A percentile compares a stretch with the other conserved stretches of the same genome.
Evolutionary conservation across 2,797 vertebrate species (phyloP).

Genomic region (Rousettus madagascariensis): DNA sequence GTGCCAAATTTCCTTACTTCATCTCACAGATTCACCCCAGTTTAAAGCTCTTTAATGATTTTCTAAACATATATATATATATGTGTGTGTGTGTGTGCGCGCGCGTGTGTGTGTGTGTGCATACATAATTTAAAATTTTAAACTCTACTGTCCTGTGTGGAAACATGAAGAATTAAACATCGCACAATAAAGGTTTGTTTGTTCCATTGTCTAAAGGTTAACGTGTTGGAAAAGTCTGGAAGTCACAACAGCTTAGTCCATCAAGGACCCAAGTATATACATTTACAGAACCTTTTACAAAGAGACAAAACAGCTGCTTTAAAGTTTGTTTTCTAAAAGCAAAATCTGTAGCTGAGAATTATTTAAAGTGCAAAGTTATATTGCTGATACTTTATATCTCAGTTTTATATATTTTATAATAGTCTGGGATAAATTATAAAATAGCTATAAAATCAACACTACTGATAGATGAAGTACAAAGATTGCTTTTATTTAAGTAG

Average conservation of each 20-base stretch:
- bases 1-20: conserved; percentile 99
- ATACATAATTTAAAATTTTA: conserved; percentile 61
- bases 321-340: conserved; percentile 86
- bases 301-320: conserved; percentile 83
- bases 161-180: conserved; percentile 77
- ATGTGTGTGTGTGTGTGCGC: neutral
- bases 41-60: conserved; percentile 88
- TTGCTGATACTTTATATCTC: conserved; percentile 87
- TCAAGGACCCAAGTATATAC: conserved; percentile 81
- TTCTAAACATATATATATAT: neutral
- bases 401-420: conserved; percentile 90
- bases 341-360: conserved; percentile 86
- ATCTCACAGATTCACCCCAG: conserved; percentile 90
- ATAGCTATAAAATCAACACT: conserved; percentile 82
- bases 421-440: conserved; percentile 87
- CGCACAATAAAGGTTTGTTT: conserved; percentile 78
- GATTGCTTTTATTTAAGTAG: conserved; percentile 79
- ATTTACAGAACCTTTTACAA: conserved; percentile 81
- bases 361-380: conserved; percentile 87
- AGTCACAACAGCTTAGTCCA: conserved; percentile 81
- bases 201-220: conserved; percentile 75
- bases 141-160: conserved; percentile 78
- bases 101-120: no score
- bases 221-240: conserved; percentile 81
- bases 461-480: conserved; percentile 79